Conservation (phyloP, 2,797 vertebrate species). For the Crax fasciolata region DNA sequence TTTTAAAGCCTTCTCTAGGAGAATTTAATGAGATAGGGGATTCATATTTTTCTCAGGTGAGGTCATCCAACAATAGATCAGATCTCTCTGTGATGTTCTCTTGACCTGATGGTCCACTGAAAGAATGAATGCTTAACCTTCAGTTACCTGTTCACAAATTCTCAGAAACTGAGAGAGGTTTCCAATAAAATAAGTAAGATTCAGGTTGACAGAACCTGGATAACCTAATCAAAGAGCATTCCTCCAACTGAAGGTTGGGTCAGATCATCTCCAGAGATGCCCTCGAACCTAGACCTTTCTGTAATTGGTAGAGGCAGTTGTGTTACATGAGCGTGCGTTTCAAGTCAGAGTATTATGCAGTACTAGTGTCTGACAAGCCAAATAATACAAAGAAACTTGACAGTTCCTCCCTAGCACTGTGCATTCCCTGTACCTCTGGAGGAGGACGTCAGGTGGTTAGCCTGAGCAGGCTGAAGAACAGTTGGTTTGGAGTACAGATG, state of each 20-base stretch:
- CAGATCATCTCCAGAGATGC: background rate
- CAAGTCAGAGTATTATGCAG: background rate
- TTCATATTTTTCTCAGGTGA: background rate
- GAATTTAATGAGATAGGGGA: background rate
- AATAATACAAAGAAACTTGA: background rate
- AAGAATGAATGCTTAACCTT: background rate
- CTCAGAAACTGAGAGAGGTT: background rate
- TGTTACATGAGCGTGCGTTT: background rate
- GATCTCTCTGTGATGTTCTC: background rate
- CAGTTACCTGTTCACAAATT: background rate
- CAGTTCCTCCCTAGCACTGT: background rate
- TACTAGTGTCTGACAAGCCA: background rate
- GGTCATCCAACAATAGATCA: background rate
- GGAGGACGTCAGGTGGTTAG: background rate
- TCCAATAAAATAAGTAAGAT: background rate
- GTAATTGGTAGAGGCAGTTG: background rate
- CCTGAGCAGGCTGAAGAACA: background rate
- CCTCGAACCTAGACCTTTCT: background rate
- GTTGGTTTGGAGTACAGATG: background rate
- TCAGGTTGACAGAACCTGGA: background rate
- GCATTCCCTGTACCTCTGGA: background rate
- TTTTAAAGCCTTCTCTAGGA: background rate
- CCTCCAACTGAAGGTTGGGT: background rate
- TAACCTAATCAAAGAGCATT: background rate
- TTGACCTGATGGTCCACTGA: background rate